These are phyloP conservation scores for Hippocampus comes DNA, from an alignment of 2,113 vertebrate genomes.

Conservation along the genomic window DNA sequence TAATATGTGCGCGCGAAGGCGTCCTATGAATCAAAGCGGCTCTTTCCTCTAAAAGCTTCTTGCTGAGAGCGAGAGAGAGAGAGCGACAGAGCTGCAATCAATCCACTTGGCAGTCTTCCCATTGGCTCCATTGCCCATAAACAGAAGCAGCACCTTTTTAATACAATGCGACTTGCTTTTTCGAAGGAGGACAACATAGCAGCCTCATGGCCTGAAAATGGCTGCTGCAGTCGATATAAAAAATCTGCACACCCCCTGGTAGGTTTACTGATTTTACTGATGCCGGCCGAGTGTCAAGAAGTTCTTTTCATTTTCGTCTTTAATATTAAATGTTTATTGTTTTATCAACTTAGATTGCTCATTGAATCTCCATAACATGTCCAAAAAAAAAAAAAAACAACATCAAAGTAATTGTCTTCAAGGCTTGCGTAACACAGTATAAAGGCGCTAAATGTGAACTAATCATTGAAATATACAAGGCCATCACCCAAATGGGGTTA, in stretches of 20 bases:
- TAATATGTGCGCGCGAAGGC: constrained; percentile 13
- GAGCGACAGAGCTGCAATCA: constrained; percentile 21
- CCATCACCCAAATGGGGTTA: too few species aligned
- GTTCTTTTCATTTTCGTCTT: too few species aligned
- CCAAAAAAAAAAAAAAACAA: too few species aligned
- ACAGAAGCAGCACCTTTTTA: constrained; percentile 1
- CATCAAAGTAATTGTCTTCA: too few species aligned
- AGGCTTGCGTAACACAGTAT: too few species aligned
- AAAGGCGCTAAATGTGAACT: too few species aligned
- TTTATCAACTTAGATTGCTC: too few species aligned
- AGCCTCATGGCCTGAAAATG: background rate
- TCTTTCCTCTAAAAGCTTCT: constrained; percentile 38
- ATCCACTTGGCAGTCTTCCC: constrained; percentile 35
- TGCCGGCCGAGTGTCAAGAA: too few species aligned
- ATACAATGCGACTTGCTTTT: background rate
- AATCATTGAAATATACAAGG: too few species aligned
- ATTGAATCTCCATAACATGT: too few species aligned
- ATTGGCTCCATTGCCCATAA: constrained; percentile 12
- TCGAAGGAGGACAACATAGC: background rate
- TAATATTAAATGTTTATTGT: too few species aligned
- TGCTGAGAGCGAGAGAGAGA: constrained; percentile 9
- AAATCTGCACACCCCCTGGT: background rate
- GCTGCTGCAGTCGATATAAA: background rate
- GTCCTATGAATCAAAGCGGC: constrained; percentile 44
- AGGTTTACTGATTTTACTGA: too few species aligned